Evolutionary conservation across 2,113 vertebrate genomes (phyloP).

Genomic region (Prinia subflava): DNA sequence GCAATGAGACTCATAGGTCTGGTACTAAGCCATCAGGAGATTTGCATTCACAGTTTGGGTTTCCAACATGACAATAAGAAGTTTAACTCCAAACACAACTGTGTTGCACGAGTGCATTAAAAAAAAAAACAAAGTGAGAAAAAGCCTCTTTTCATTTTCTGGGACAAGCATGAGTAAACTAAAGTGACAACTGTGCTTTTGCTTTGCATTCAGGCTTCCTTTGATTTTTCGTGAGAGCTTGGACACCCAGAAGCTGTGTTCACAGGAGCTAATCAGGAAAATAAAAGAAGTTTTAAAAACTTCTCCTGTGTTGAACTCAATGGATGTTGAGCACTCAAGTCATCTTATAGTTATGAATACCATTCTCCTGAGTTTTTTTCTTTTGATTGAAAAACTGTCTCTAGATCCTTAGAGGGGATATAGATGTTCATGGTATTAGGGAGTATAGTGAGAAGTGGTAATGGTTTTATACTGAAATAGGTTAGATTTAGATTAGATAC

Average conservation of each 20-base stretch:
- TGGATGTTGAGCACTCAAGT: background rate
- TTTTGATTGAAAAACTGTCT: background rate
- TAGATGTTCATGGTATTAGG: background rate
- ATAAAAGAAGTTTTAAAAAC: background rate
- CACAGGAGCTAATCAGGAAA: background rate
- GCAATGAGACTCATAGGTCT: background rate
- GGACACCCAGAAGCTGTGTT: background rate
- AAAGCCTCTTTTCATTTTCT: conserved; percentile 29
- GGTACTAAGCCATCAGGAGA: background rate
- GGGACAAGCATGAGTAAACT: conserved; percentile 31
- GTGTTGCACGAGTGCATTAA: background rate
- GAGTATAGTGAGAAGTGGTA: background rate
- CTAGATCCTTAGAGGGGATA: background rate
- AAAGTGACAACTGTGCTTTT: conserved; percentile 25
- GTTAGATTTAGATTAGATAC: background rate
- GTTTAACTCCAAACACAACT: conserved; percentile 11
- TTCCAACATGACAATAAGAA: conserved; percentile 27
- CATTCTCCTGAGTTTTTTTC: background rate
- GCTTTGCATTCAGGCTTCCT: background rate
- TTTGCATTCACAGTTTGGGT: conserved; percentile 7
- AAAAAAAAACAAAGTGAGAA: background rate
- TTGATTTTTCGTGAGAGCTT: background rate
- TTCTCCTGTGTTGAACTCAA: background rate
- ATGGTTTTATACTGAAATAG: background rate
- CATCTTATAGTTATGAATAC: background rate